A percentile compares a stretch with the other conserved stretches of the same genome.
Conservation (phyloP, 2,113 vertebrate species). For the Paraplagusia blochii region DNA sequence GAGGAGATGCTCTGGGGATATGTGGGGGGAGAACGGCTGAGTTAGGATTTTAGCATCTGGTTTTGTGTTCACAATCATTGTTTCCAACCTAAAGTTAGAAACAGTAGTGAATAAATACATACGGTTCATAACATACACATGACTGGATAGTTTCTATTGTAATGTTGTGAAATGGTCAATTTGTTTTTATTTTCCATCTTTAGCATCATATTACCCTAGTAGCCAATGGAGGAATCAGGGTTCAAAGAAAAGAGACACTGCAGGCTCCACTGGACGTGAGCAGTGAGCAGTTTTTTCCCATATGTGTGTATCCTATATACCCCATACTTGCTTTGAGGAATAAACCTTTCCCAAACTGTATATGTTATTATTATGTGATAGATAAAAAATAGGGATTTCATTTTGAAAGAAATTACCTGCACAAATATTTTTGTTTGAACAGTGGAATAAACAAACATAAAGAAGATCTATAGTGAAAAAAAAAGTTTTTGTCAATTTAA, state of each 20-base stretch:
- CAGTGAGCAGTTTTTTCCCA: slow-evolving; percentile 31
- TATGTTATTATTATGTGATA: slow-evolving; percentile 6
- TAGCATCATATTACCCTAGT: slow-evolving; percentile 29
- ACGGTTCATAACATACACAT: slow-evolving; percentile 5
- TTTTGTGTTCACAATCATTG: neutral
- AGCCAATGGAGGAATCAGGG: slow-evolving; percentile 1
- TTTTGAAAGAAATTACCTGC: no score
- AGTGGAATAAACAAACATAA: slow-evolving; percentile 36
- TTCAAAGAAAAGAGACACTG: slow-evolving; percentile 14
- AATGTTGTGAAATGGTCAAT: slow-evolving; percentile 26
- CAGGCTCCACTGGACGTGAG: slow-evolving; percentile 4
- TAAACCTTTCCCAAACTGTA: slow-evolving; percentile 24
- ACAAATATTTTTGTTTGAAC: slow-evolving; percentile 44
- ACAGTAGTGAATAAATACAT: slow-evolving; percentile 2
- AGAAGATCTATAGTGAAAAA: slow-evolving; percentile 25
- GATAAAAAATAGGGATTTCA: no score
- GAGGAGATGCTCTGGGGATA: no score
- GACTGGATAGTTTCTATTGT: neutral
- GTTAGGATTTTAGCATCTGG: no score
- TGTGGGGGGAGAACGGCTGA: no score
- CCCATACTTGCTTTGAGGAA: slow-evolving; percentile 44
- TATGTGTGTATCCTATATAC: slow-evolving; percentile 46
- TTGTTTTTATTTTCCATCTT: slow-evolving; percentile 51
- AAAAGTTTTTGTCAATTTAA: slow-evolving; percentile 26
- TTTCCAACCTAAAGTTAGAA: neutral